Percentiles rank a stretch among this genome's conserved stretches.
Evolutionary conservation across 2,797 vertebrate species (phyloP).

Genomic region (Coranthus polyacanthus): DNA sequence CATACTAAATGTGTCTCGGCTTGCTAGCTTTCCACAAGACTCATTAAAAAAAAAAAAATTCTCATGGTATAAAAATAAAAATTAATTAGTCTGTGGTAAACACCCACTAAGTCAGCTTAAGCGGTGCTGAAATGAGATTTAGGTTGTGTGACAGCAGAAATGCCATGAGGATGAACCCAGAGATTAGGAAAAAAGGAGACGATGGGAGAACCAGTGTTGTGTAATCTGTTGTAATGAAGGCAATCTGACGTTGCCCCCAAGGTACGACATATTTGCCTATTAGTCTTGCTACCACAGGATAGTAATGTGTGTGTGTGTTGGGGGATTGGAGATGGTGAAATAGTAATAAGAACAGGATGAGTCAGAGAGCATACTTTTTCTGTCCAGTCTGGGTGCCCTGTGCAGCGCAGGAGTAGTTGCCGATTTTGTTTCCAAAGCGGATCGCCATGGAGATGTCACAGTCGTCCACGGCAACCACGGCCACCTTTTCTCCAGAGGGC

Average conservation of each 20-base stretch:
- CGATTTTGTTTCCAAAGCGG: constrained; percentile 90
- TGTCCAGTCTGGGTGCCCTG: constrained; percentile 96
- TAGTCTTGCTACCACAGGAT: constrained; percentile 1
- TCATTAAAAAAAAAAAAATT: constrained; percentile 38
- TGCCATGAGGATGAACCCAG: constrained; percentile 11
- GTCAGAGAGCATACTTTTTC: constrained; percentile 88
- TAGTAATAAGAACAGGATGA: neutral
- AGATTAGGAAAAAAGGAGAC: constrained; percentile 51
- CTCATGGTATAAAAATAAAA: constrained; percentile 34
- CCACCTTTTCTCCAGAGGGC: constrained; percentile 97
- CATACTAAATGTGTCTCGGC: constrained; percentile 66
- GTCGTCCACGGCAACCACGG: constrained; percentile 94
- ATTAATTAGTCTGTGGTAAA: constrained; percentile 46
- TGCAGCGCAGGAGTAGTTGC: constrained; percentile 97
- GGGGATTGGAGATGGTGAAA: too few relatives aligned
- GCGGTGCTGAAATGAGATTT: constrained; percentile 30
- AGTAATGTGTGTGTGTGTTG: constrained; percentile 5
- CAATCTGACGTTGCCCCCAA: neutral
- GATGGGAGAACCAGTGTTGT: constrained; percentile 14
- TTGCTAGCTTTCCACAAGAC: constrained; percentile 35
- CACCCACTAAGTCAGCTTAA: constrained; percentile 23
- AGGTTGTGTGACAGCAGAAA: constrained; percentile 31
- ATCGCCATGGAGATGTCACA: constrained; percentile 97
- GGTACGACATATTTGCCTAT: constrained; percentile 17
- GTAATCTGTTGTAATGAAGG: constrained; percentile 42